A percentile compares a stretch with the other conserved stretches of the same genome.
phyloP scores from a whole-genome alignment of 2,113 vertebrate genomes.

The Aegithalos caudatus region DNA sequence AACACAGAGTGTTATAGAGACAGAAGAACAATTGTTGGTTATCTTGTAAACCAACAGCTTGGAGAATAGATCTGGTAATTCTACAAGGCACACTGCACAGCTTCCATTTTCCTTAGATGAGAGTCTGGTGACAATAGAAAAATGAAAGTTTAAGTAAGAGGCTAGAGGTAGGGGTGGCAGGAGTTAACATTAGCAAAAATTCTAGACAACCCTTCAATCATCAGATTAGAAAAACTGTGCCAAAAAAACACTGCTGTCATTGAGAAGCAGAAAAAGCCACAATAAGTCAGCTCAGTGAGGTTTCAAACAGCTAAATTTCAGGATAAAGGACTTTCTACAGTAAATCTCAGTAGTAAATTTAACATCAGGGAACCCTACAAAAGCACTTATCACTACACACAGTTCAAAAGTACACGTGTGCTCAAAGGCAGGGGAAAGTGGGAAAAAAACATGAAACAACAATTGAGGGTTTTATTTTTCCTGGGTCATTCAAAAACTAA shows the following conservation, averaged over 20 bases:
- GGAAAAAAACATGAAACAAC: neutral
- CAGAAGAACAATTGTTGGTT: neutral
- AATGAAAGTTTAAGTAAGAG: neutral
- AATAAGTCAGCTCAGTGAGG: neutral
- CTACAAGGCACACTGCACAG: neutral
- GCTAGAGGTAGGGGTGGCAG: neutral
- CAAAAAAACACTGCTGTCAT: neutral
- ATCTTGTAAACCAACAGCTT: neutral
- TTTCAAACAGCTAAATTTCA: neutral
- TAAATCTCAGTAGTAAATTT: neutral
- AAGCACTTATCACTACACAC: neutral
- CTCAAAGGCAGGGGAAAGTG: neutral
- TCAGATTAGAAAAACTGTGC: neutral
- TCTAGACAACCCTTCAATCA: neutral
- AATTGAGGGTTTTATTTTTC: neutral
- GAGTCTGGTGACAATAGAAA: neutral
- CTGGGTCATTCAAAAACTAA: neutral
- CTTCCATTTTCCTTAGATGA: neutral
- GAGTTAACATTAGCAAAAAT: neutral
- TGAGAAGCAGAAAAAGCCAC: neutral
- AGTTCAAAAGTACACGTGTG: neutral
- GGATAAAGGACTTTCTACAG: neutral
- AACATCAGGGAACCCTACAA: neutral
- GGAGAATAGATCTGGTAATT: neutral
- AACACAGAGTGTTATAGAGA: neutral